A percentile compares a stretch with the other conserved stretches of the same genome.
Conservation (phyloP, 2,797 vertebrate species). For the Etheostoma nigrum region DNA sequence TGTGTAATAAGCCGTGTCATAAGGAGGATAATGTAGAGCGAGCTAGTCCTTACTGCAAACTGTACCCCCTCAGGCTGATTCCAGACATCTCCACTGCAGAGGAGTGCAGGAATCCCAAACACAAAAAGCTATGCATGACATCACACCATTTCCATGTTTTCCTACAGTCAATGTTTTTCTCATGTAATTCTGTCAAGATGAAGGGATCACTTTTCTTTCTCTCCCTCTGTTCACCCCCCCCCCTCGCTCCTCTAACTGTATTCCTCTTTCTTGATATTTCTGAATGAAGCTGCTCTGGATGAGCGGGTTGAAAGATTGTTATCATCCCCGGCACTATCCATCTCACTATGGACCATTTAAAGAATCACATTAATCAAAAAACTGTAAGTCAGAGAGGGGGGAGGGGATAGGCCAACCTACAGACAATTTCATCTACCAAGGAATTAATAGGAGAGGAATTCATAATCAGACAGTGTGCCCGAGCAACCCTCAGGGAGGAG, state of each 20-base stretch:
- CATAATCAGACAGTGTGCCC: conserved; percentile 29
- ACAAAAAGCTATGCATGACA: background rate
- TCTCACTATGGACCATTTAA: conserved; percentile 45
- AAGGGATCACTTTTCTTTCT: conserved; percentile 7
- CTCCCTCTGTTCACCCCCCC: background rate
- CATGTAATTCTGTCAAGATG: conserved; percentile 8
- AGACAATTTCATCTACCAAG: conserved; percentile 48
- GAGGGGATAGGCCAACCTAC: conserved; percentile 19
- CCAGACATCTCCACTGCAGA: too few relatives aligned
- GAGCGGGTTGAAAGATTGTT: conserved; percentile 51
- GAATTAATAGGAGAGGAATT: conserved; percentile 57
- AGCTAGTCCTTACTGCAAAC: too few relatives aligned
- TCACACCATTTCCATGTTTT: background rate
- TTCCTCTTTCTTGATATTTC: conserved; percentile 35
- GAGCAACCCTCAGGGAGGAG: conserved; percentile 23
- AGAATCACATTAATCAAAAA: conserved; percentile 52
- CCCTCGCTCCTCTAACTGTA: conserved; percentile 4
- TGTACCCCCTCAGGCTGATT: too few relatives aligned
- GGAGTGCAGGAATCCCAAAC: background rate
- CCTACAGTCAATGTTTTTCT: background rate
- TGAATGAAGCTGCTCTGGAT: conserved; percentile 40
- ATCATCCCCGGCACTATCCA: conserved; percentile 33
- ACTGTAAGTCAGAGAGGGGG: conserved; percentile 1
- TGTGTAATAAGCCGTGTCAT: too few relatives aligned
- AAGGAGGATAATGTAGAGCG: too few relatives aligned